These are phyloP conservation scores for Orthonychiurus folsomi DNA, from an alignment of 2,888 invertebrate genomes.

Conservation along the genomic window DNA sequence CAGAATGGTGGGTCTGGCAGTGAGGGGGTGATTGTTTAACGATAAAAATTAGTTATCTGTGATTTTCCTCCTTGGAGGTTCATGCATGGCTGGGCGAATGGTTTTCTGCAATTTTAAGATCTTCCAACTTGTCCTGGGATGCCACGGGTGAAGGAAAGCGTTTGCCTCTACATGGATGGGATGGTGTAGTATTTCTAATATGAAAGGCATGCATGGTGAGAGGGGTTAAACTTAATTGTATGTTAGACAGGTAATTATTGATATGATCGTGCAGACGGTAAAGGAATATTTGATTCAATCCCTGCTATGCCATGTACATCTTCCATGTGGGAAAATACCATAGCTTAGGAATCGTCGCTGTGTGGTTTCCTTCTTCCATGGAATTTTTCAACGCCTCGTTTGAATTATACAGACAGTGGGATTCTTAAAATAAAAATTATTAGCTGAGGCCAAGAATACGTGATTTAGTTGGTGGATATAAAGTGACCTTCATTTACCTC, in stretches of 20 bases:
- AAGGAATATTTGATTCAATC: neutral
- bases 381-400: too few species aligned
- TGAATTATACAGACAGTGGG: too few species aligned
- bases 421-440: too few species aligned
- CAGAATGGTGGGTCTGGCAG: neutral
- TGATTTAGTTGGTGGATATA: too few species aligned
- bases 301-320: neutral
- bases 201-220: neutral
- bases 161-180: neutral
- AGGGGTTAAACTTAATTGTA: neutral
- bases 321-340: too few species aligned
- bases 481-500: too few species aligned
- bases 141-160: too few species aligned
- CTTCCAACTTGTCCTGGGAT: too few species aligned
- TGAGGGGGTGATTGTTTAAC: neutral
- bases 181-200: neutral
- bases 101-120: too few species aligned
- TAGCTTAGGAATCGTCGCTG: too few species aligned
- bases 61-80: neutral
- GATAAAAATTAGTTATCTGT: neutral
- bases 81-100: neutral
- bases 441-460: too few species aligned
- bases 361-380: too few species aligned
- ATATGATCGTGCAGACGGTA: neutral
- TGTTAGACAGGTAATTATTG: slow-evolving; percentile 1